These are phyloP conservation scores for Eunapius fragilis DNA, from an alignment of 37 sponge, comb jelly and placozoan genomes.

Conservation along the genomic window DNA sequence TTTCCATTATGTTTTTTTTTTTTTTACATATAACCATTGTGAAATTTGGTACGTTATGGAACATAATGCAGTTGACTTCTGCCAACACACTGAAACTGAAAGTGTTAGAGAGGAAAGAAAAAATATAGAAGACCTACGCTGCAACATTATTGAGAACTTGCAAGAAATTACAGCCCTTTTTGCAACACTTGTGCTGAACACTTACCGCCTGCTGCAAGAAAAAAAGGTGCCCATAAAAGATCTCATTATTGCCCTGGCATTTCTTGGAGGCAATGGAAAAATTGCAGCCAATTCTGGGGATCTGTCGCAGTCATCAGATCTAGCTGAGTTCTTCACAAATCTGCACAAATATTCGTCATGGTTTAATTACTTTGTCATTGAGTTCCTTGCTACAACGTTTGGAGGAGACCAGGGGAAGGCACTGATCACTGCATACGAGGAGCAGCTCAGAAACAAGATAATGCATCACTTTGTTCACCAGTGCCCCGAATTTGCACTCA, in stretches of 20 bases:
- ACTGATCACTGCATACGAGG: constrained; percentile 21
- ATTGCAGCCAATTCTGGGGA: background rate
- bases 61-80: background rate
- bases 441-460: background rate
- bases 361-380: constrained; percentile 37
- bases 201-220: constrained; percentile 19
- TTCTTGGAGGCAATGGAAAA: constrained; percentile 11
- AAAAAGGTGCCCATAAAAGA: constrained; percentile 19
- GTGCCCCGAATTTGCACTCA: constrained; percentile 40
- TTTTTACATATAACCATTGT: too few relatives aligned
- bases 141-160: constrained; percentile 15
- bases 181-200: constrained; percentile 15
- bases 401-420: constrained; percentile 17
- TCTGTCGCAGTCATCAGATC: constrained; percentile 5
- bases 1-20: too few relatives aligned
- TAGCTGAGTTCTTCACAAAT: constrained; percentile 5
- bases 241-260: constrained; percentile 10
- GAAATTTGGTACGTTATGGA: too few relatives aligned
- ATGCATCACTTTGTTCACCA: constrained; percentile 15
- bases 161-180: constrained; percentile 19
- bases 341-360: constrained; percentile 47
- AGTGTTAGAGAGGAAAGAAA: background rate
- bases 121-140: constrained; percentile 6
- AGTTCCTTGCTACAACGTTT: constrained; percentile 21
- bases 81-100: background rate